Base-by-base conservation (phyloP, 2,797 vertebrate genomes). In the Aplochiton taeniatus region DNA sequence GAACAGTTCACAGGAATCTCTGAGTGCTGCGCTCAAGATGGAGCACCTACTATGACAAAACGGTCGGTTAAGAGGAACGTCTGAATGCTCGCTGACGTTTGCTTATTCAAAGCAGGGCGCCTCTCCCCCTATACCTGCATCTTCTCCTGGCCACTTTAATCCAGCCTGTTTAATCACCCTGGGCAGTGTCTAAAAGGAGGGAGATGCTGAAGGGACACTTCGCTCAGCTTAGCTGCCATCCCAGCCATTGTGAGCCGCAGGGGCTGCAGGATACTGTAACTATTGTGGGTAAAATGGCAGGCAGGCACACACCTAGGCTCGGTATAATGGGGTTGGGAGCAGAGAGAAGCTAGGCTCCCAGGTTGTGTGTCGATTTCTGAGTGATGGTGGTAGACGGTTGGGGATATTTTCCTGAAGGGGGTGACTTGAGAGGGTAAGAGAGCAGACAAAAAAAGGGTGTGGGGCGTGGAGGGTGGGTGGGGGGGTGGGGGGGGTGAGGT, bases 61-160 rank as follows among this genome's bases (percentile, higher is more conserved):
- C 61, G 11, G 4, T 14, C 11, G 50, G 14, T 46, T 57, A n/a
- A 57, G 20, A 49, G 12, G n/a, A 44, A n/a, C 47, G 63, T 52
- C 18, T 45, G n/a, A 43, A 12, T 16, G 62, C 63, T 46, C 14
- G 65, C 64, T 67, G 53, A 53, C 65, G 14, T 73, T 71, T 64
- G 61, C 16, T n/a, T 45, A 54, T 56, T 63, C 41, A 58, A 44
- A 58, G 60, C 54, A 68, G 60, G 31, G 17, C 5, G 53, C 4
- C 77, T 66, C 61, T 20, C 8, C 12, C 41, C 62, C 8, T n/a
- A 61, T 81, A 78, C 79, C 69, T 51, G 69, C 65, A 49, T 61
- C 61, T 73, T 60, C 16, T 66, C 79, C 73, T 55, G 58, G 64
- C 66, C n/a, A 59, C 68, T 85, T 84, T 83, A 86, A 87, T 87